Conservation (phyloP, 2,113 vertebrate species). For the Solea solea region DNA sequence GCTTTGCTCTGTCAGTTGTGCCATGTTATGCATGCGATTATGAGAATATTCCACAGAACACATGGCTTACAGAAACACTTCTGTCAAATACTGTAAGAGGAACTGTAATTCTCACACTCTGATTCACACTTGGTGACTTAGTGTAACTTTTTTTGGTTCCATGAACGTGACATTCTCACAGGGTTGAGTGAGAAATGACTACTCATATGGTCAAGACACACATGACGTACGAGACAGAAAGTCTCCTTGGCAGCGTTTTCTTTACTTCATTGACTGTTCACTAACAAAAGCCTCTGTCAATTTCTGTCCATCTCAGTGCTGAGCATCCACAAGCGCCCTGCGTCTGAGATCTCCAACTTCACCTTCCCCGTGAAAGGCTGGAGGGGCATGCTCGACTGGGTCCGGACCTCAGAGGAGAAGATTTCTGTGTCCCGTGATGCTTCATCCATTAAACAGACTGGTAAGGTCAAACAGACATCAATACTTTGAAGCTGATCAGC, state of each 20-base stretch:
- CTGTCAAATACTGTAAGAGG: constrained; percentile 19
- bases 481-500: neutral
- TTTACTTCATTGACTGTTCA: constrained; percentile 1
- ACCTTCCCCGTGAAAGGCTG: constrained; percentile 96
- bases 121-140: constrained; percentile 22
- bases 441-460: constrained; percentile 87
- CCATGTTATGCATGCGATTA: constrained; percentile 4
- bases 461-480: constrained; percentile 72
- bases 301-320: constrained; percentile 81
- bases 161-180: constrained; percentile 34
- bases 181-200: constrained; percentile 22
- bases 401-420: constrained; percentile 92
- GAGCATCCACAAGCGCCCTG: constrained; percentile 94
- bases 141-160: constrained; percentile 13
- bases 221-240: constrained; percentile 32
- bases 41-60: constrained; percentile 18
- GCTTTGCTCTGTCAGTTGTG: constrained; percentile 4
- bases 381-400: constrained; percentile 95
- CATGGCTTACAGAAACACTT: constrained; percentile 20
- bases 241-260: constrained; percentile 14
- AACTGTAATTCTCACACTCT: constrained; percentile 18
- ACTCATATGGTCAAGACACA: neutral
- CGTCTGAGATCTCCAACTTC: constrained; percentile 87
- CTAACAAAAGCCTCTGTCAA: constrained; percentile 9
- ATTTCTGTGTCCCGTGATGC: constrained; percentile 91